Percentiles rank a stretch among this genome's conserved stretches.
Conservation (phyloP, 2,888 invertebrate genomes). For the Horisme vitalbata region DNA sequence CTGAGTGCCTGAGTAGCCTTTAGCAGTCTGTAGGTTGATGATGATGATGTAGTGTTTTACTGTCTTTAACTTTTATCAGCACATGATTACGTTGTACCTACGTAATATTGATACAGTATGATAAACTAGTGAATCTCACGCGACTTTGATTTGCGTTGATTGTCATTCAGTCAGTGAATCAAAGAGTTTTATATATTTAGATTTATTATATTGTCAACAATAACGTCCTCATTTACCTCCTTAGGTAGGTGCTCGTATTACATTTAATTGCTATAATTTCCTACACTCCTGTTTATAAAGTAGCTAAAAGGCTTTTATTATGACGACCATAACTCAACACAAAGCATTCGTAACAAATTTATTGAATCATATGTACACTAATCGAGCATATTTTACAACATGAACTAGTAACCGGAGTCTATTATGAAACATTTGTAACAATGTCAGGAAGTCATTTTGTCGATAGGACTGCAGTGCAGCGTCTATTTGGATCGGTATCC, state of each 20-base stretch:
- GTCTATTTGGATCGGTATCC: constrained; percentile 42
- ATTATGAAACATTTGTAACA: constrained; percentile 51
- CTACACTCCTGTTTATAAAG: background rate
- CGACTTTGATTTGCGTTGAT: no score
- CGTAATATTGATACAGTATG: no score
- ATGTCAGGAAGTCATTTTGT: constrained; percentile 58
- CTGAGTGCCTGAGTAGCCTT: no score
- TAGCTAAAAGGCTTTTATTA: background rate
- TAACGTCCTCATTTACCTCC: constrained; percentile 4
- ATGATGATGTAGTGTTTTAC: no score
- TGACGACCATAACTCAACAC: background rate
- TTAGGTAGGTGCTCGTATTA: constrained; percentile 4
- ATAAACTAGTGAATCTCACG: no score
- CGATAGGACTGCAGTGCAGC: constrained; percentile 46
- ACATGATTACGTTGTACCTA: no score
- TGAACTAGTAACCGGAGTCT: constrained; percentile 38
- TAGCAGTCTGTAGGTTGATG: no score
- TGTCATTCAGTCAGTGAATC: background rate
- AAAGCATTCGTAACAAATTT: constrained; percentile 10
- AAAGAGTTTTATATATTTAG: background rate
- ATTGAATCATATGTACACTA: constrained; percentile 21
- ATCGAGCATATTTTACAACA: constrained; percentile 28
- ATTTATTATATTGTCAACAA: background rate
- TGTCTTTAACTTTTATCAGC: no score
- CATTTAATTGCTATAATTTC: constrained; percentile 2